Percentiles rank a stretch among this genome's conserved stretches.
phyloP scores from a whole-genome alignment of 2,113 vertebrate genomes.

The Tapirus terrestris region DNA sequence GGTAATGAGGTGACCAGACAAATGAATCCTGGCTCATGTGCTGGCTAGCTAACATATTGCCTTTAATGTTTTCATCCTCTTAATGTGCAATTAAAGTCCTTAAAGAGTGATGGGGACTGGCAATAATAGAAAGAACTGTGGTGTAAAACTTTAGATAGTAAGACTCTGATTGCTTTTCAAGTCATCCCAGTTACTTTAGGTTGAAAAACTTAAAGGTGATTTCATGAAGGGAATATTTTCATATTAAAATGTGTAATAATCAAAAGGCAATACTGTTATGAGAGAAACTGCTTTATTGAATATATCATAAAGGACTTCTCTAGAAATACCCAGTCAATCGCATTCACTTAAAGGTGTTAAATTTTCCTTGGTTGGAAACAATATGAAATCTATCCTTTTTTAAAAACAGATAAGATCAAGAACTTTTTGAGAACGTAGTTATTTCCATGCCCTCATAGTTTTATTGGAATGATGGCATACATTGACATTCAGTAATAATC shows the following conservation, averaged over 20 bases:
- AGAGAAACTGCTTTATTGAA: background rate
- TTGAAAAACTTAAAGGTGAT: background rate
- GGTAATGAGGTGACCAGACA: background rate
- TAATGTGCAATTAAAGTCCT: background rate
- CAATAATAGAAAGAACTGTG: background rate
- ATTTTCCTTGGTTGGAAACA: background rate
- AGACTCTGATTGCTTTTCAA: background rate
- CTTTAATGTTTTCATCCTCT: background rate
- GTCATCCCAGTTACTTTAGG: background rate
- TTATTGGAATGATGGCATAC: background rate
- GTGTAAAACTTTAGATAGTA: background rate
- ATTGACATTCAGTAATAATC: background rate
- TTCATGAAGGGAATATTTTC: background rate
- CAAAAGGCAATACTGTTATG: background rate
- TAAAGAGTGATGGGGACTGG: background rate
- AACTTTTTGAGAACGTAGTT: background rate
- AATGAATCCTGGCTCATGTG: background rate
- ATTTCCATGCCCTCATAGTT: background rate
- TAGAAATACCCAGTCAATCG: background rate
- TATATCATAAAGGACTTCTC: background rate
- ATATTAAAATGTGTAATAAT: background rate
- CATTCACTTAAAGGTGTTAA: background rate
- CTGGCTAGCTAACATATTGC: background rate
- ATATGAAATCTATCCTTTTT: background rate
- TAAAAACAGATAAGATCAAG: background rate